Base-by-base conservation (phyloP, 2,888 invertebrate species). In the Poecilobothrus nobilitatus region DNA sequence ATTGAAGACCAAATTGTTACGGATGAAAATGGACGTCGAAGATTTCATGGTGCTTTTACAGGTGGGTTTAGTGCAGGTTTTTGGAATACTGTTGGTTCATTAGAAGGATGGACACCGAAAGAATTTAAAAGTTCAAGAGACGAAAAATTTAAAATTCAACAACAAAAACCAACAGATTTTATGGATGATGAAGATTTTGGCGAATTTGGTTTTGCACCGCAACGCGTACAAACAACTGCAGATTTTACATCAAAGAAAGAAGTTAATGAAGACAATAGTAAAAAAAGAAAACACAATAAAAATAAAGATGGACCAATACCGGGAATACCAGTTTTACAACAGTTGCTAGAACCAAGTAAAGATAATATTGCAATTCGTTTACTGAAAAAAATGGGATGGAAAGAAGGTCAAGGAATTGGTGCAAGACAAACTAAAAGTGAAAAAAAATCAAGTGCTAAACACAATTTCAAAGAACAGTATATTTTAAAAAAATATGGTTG, bases 41-140 rank as follows among this genome's bases (percentile, higher is more conserved):
- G 98, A 75, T 99, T 99, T 80, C 99, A 99, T 82, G 99, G 99
- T 9, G 99, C 99, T 0, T 99, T 99, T 78, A 99, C 98, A 0
- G 99, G 99, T 0, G 96, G 87, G 3, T 99, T 98, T 80, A 95
- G 97, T 18, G 99, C 99, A 0, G 99, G 99, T 0, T 97, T 93
- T 77, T 97, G 92, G 78, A 99, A 99, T 78, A 91, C 95, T 0
- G 99, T 99, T 22, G 98, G 97, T 0, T 92, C 96, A 0, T 87
- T 92, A 72, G 97, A 98, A 84, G 97, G 98, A 67, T 99, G 96
- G 94, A 86, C 87, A 12, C 99, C 98, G 0, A 85, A 90, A 44
- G 88, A 89, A 20, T 99, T 97, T 78, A 92, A 92, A 76, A 98
- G 98, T 71, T 94, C 95, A 0, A 85, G 96, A 10, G 81, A 81